These are phyloP conservation scores for Melipona beecheii DNA, from an alignment of 2,888 invertebrate genomes.

Conservation along the genomic window DNA sequence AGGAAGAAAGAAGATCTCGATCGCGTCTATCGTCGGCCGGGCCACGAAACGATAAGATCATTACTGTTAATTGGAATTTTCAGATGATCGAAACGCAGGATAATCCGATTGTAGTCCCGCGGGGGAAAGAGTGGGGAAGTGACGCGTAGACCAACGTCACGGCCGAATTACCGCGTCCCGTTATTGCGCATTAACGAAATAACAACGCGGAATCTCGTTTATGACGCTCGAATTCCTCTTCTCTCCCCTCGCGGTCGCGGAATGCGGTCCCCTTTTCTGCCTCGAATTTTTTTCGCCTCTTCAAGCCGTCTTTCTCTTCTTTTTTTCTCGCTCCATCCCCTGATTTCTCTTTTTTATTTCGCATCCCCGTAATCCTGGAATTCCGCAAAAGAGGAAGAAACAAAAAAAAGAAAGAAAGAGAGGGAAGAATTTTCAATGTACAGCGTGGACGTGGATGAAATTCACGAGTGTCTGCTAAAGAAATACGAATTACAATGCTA, in stretches of 20 bases:
- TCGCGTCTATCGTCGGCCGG: constrained; percentile 36
- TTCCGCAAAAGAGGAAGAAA: neutral
- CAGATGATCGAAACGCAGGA: constrained; percentile 63
- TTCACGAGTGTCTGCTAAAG: neutral
- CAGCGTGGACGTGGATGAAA: neutral
- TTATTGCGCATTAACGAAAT: constrained; percentile 67
- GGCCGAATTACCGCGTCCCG: constrained; percentile 54
- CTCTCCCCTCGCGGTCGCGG: neutral
- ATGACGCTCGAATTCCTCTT: constrained; percentile 43
- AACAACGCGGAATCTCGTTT: constrained; percentile 56
- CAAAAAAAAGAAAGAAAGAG: no score
- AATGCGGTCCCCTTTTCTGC: constrained; percentile 37
- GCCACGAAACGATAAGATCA: constrained; percentile 58
- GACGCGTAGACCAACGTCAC: constrained; percentile 23
- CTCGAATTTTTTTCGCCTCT: constrained; percentile 4
- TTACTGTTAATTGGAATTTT: constrained; percentile 69
- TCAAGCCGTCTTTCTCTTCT: neutral
- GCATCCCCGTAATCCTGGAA: neutral
- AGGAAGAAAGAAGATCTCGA: neutral
- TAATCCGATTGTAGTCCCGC: constrained; percentile 65
- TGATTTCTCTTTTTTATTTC: neutral
- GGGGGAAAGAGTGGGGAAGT: neutral
- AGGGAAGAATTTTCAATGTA: neutral
- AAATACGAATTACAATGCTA: neutral
- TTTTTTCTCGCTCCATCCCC: neutral